phyloP scores from a whole-genome alignment of 2,888 invertebrate species.

The Artemia sp. region DNA sequence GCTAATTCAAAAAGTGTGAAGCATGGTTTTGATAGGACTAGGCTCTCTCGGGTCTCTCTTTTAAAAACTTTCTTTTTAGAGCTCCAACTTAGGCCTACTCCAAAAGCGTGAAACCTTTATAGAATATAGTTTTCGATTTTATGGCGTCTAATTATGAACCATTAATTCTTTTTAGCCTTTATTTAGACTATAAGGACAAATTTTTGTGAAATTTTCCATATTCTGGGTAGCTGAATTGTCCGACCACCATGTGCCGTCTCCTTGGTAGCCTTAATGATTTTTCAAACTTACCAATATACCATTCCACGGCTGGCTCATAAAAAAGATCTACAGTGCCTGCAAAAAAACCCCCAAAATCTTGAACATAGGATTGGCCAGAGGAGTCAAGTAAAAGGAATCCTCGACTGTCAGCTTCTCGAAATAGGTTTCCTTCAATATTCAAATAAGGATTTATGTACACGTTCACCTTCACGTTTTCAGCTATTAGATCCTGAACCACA shows the following conservation, averaged over 20 bases:
- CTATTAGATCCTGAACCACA: constrained; percentile 23
- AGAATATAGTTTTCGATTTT: too few species aligned
- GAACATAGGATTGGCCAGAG: constrained; percentile 24
- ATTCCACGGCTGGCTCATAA: constrained; percentile 30
- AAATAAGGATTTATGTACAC: constrained; percentile 27
- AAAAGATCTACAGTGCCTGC: constrained; percentile 31
- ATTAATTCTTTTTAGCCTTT: too few species aligned
- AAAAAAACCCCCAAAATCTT: constrained; percentile 27
- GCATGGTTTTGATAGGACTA: too few species aligned
- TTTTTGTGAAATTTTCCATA: background rate
- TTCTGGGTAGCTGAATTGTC: too few species aligned
- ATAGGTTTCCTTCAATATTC: constrained; percentile 26
- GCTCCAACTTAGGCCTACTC: too few species aligned
- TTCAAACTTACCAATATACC: constrained; percentile 29
- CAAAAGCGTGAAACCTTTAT: too few species aligned
- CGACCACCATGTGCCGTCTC: too few species aligned
- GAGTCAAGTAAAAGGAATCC: constrained; percentile 25
- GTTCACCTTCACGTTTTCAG: constrained; percentile 25
- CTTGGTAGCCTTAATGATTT: too few species aligned
- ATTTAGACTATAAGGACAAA: background rate
- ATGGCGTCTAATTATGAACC: too few species aligned
- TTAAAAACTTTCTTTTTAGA: too few species aligned
- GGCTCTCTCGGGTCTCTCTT: too few species aligned
- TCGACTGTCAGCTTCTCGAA: constrained; percentile 24
- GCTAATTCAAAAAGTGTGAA: too few species aligned